Evolutionary conservation across 37 sponge, comb jelly and placozoan species (phyloP).

Genomic region (Hexactinellida sp.): DNA sequence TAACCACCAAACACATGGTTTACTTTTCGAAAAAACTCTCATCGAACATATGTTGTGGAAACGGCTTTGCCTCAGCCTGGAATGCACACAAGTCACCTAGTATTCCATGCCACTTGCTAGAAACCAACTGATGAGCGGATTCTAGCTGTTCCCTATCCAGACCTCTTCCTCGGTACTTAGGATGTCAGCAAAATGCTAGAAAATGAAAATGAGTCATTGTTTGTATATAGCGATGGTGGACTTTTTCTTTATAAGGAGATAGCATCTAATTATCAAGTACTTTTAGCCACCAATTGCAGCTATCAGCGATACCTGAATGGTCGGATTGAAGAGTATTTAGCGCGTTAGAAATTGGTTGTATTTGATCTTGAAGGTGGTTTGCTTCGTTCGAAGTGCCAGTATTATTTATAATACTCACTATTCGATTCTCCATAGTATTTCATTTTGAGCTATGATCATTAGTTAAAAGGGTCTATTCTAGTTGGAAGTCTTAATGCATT

Average conservation of each 20-base stretch:
- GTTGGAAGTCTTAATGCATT: background rate
- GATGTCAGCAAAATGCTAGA: background rate
- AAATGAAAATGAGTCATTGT: background rate
- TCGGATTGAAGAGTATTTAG: background rate
- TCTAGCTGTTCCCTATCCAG: background rate
- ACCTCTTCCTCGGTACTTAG: background rate
- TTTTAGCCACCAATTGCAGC: background rate
- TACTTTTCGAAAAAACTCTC: background rate
- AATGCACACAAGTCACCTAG: background rate
- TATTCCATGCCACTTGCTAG: background rate
- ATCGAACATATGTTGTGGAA: background rate
- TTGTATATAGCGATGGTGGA: background rate
- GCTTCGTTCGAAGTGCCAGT: background rate
- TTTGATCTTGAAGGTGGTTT: background rate
- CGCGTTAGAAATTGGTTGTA: background rate
- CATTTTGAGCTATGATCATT: conserved; percentile 2
- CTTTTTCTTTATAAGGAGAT: background rate
- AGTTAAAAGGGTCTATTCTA: background rate
- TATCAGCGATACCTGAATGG: background rate
- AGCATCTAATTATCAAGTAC: background rate
- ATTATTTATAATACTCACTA: background rate
- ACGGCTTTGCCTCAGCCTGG: background rate
- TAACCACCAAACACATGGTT: background rate
- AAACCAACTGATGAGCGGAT: background rate
- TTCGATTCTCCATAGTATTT: background rate